Percentiles rank a stretch among this genome's conserved stretches.
phyloP scores from a whole-genome alignment of 2,888 invertebrate species.

The Campaea margaritaria region DNA sequence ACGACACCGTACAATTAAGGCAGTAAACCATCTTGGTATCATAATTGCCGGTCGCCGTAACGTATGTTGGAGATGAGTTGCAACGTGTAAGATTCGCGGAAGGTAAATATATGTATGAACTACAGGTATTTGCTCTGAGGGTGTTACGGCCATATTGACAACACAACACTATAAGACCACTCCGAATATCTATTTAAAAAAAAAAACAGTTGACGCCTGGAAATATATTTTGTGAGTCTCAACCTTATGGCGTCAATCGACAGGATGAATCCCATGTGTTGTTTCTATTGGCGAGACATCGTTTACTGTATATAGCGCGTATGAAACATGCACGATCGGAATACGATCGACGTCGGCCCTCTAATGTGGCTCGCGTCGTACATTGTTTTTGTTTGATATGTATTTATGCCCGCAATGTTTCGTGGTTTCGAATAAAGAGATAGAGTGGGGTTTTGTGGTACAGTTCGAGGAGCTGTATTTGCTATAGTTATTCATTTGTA shows the following conservation, averaged over 20 bases:
- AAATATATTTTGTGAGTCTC: background rate
- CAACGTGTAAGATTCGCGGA: no score
- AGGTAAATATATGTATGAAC: no score
- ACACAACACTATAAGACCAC: no score
- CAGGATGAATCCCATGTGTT: background rate
- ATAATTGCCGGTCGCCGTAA: background rate
- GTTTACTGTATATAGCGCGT: constrained; percentile 17
- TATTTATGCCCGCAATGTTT: constrained; percentile 32
- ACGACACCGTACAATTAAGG: constrained; percentile 9
- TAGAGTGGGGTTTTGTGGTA: constrained; percentile 18
- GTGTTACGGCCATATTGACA: no score
- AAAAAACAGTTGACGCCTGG: no score
- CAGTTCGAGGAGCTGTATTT: constrained; percentile 14
- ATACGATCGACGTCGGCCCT: constrained; percentile 35
- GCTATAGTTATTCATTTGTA: constrained; percentile 16
- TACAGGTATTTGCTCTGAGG: no score
- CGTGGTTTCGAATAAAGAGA: constrained; percentile 29
- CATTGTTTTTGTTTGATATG: constrained; percentile 40
- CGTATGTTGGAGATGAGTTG: no score
- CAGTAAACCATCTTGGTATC: constrained; percentile 13
- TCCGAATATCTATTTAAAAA: no score
- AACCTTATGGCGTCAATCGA: background rate
- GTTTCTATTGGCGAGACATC: background rate
- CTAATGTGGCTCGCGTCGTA: constrained; percentile 31
- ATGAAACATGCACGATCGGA: constrained; percentile 42